Base-by-base conservation (phyloP, 2,888 invertebrate genomes). In the Lacanobia oleracea region DNA sequence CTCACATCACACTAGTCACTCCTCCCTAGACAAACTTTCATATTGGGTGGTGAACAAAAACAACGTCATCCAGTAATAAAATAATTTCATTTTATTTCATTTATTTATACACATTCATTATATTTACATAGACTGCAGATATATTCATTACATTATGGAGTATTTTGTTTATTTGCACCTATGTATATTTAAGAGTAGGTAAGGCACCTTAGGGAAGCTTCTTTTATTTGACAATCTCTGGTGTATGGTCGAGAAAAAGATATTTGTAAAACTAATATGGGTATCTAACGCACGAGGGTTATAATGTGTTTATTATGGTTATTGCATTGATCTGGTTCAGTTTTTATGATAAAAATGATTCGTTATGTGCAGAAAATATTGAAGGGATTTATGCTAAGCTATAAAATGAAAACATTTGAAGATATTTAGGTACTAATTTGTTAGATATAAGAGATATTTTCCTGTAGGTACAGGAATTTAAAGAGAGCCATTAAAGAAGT, bases 171-270 rank as follows among this genome's bases (percentile, higher is more conserved):
- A 89, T 88, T 93, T 92, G 95, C 94, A 95, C 94, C 94, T 94
- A 93, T 88, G 88, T 88, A 88, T 87, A 84, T 87, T 81, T 83
- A 86, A 79, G 65, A 83, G 74, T 87, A 87, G 86, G 89, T 95
- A 95, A 95, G 95, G 95, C 95, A 95, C 95, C 92, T 83, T 76
- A 79, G 83, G 94, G 94, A 94, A 94, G 94, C 91, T 91, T 89
- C 77, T 73, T 82, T 81, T 81, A 84, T 12, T 70, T 75, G 85
- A 86, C 88, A 88, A 89, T 86, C 83, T 88, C 88, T 87, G 81
- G 59, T 43, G 9, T 76, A 88, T 88, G 91, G 90, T 90, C 89
- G 88, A 87, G 85, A 70, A 71, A 37, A 16, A 69, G 61, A 68
- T 56, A 53, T 48, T 10, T 37, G 62, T 65, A 56, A 60, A 66